Percentiles rank a stretch among this genome's conserved stretches.
Evolutionary conservation across 2,888 invertebrate genomes (phyloP).

Genomic region (Galerucella nymphaeae): DNA sequence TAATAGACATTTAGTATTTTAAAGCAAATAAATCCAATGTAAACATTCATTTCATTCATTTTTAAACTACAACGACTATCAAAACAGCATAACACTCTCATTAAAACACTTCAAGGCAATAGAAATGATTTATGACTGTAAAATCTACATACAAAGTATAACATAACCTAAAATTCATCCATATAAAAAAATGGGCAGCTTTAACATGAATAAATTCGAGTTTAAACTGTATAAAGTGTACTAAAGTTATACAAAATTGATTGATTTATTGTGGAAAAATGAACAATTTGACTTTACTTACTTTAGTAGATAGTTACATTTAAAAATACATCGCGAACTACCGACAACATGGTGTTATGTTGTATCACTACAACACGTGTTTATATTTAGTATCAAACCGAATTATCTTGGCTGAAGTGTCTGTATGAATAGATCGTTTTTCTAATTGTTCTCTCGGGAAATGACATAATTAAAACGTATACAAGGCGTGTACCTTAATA

Average conservation of each 20-base stretch:
- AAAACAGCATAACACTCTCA: not conserved
- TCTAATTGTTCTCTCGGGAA: too few species aligned
- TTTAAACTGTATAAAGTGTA: too few species aligned
- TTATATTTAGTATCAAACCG: constrained; percentile 24
- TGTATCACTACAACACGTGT: not conserved
- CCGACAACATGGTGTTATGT: not conserved
- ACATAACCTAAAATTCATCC: not conserved
- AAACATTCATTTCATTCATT: too few species aligned
- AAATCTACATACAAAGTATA: not conserved
- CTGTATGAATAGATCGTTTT: not conserved
- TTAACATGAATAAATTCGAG: too few species aligned
- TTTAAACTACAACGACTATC: not conserved
- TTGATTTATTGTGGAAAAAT: not conserved
- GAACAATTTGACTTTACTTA: not conserved
- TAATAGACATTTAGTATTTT: too few species aligned
- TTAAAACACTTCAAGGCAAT: not conserved
- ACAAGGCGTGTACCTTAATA: too few species aligned
- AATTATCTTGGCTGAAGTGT: constrained; percentile 15
- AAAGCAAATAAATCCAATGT: too few species aligned
- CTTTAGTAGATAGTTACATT: not conserved
- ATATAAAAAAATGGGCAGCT: not conserved
- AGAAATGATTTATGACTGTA: not conserved
- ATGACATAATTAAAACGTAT: too few species aligned
- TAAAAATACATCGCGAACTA: constrained; percentile 7
- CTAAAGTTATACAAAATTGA: not conserved